Base-by-base conservation (phyloP, 2,113 vertebrate genomes). In the Engystomops pustulosus region DNA sequence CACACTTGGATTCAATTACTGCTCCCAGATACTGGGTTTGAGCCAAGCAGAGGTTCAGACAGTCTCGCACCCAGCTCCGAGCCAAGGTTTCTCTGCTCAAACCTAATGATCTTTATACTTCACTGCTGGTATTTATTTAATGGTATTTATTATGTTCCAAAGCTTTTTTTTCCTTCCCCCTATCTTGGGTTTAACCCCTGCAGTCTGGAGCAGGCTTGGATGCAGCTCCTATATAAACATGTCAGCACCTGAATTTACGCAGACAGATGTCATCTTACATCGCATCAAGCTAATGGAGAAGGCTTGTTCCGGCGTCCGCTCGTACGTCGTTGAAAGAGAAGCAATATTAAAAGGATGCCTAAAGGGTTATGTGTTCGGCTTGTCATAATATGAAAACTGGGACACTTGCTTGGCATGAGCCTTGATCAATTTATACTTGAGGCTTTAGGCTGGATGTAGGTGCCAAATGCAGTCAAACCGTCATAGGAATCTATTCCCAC, bases 1-100 rank as follows among this genome's bases (percentile, higher is more conserved):
- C 38, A 83, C 49, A 51, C 81, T 83, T 76, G 71, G 71, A 83
- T 76, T 75, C 58, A 76, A 62, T 83, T 83, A 83, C 55, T 47
- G 81, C 71, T 83, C 71, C 81, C 71, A 36, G 71, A 51, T 83
- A 25, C 74, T 83, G 81, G 60, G 44, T 12, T 18, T 74, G 18
- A 7, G 81, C 81, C 81, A 83, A 75, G 68, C 71, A 27, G 75
- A 75, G 81, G 41, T 76, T 83, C 36, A 47, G 55, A 49, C 53
- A 44, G 53, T 83, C 74, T 83, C 71, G 45, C 55, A 76, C 74
- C 41, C 30, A 83, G 71, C 71, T 27, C 60, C 20, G 55, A 65
- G 81, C 81, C 74, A 76, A 76, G 74, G 30, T 76, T 83, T 49
- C 32, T 67, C 71, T 25, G 44, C 49, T 83, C 69, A 60, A 76